Evolutionary conservation across 2,888 invertebrate species (phyloP).

Genomic region (Melolontha melolontha): DNA sequence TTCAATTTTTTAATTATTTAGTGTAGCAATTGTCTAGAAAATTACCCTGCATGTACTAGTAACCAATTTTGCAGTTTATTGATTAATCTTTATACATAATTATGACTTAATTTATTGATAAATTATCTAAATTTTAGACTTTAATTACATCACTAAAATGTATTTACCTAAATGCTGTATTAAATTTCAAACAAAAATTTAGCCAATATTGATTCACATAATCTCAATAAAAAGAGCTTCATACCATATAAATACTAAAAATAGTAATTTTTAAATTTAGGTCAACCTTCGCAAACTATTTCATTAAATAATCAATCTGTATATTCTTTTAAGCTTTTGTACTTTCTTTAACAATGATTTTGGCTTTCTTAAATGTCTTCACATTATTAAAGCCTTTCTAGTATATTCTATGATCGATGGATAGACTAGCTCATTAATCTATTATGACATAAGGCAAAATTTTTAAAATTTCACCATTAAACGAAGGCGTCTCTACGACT

Average conservation of each 20-base stretch:
- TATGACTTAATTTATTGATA: no score
- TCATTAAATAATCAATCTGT: slow-evolving; percentile 24
- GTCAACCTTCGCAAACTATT: background rate
- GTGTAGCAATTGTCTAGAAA: no score
- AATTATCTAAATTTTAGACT: no score
- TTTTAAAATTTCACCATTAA: slow-evolving; percentile 83
- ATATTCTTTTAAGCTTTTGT: slow-evolving; percentile 20
- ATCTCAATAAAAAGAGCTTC: no score
- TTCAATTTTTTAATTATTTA: no score
- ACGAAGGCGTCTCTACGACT: slow-evolving; percentile 79
- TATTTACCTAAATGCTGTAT: no score
- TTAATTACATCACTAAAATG: no score
- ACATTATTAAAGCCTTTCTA: slow-evolving; percentile 21
- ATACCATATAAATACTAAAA: background rate
- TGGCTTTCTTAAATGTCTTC: slow-evolving; percentile 3
- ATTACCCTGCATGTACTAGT: no score
- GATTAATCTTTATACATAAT: no score
- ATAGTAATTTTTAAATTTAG: background rate
- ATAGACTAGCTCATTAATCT: slow-evolving; percentile 73
- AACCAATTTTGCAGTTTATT: no score
- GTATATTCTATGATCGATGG: slow-evolving; percentile 41
- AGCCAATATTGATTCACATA: no score
- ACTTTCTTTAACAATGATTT: slow-evolving; percentile 23
- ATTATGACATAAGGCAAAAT: slow-evolving; percentile 98
- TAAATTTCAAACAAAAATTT: no score